Conservation (phyloP, 2,113 vertebrate species). For the Clupea harengus region DNA sequence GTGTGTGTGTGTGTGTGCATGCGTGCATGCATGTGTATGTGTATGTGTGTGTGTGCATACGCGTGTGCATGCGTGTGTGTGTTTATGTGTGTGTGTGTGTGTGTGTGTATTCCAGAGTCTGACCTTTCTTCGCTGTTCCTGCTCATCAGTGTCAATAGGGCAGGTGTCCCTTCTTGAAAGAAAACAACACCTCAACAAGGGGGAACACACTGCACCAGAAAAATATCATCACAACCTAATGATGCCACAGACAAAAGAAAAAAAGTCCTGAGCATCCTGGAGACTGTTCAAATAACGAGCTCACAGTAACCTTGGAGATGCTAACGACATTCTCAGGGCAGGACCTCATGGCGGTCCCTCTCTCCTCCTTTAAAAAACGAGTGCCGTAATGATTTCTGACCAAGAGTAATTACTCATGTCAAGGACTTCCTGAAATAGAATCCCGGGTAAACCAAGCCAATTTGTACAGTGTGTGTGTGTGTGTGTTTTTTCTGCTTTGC, state of each 20-base stretch:
- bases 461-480: neutral
- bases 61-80: neutral
- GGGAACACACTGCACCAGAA: too few relatives aligned
- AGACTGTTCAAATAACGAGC: neutral
- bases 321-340: neutral
- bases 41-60: neutral
- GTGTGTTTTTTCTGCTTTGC: neutral
- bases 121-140: too few relatives aligned
- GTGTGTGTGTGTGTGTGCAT: neutral
- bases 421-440: constrained; percentile 16
- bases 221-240: too few relatives aligned
- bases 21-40: neutral
- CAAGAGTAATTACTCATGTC: constrained; percentile 30
- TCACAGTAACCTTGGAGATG: neutral
- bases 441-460: constrained; percentile 12
- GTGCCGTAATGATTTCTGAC: neutral
- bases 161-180: too few relatives aligned
- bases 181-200: too few relatives aligned
- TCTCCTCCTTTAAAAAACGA: neutral
- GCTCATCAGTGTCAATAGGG: too few relatives aligned
- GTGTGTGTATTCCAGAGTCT: neutral
- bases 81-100: neutral
- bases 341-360: neutral
- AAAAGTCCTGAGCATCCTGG: neutral
- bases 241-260: neutral